These are phyloP conservation scores for Scatophagus argus DNA, from an alignment of 2,113 vertebrate genomes.

Conservation along the genomic window DNA sequence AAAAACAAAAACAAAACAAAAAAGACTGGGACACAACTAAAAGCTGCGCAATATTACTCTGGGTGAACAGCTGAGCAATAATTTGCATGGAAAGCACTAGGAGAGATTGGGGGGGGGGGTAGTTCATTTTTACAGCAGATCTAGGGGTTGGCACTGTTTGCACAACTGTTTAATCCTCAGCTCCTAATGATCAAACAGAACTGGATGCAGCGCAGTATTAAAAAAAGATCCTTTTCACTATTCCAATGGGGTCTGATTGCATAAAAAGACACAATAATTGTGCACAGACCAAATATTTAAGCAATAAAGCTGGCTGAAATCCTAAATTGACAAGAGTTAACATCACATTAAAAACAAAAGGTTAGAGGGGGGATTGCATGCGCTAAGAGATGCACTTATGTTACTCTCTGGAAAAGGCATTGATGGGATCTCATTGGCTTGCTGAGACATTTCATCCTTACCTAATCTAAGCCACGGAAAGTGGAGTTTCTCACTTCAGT, in stretches of 20 bases:
- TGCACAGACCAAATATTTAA: slow-evolving; percentile 22
- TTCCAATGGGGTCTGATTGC: slow-evolving; percentile 16
- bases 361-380: slow-evolving; percentile 55
- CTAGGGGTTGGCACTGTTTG: slow-evolving; percentile 15
- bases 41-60: slow-evolving; percentile 44
- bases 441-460: slow-evolving; percentile 23
- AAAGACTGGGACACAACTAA: slow-evolving; percentile 28
- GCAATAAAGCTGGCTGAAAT: slow-evolving; percentile 34
- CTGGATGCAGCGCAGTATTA: not conserved
- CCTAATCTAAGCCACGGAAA: slow-evolving; percentile 23
- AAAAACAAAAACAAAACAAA: not conserved
- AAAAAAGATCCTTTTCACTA: slow-evolving; percentile 19
- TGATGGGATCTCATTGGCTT: slow-evolving; percentile 65
- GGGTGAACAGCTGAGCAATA: slow-evolving; percentile 23
- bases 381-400: slow-evolving; percentile 47
- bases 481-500: slow-evolving; percentile 2
- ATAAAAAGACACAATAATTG: slow-evolving; percentile 46
- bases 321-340: slow-evolving; percentile 30
- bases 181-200: slow-evolving; percentile 17
- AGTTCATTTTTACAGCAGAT: slow-evolving; percentile 65
- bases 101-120: not conserved
- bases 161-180: slow-evolving; percentile 19
- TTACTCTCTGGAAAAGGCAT: slow-evolving; percentile 64
- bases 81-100: slow-evolving; percentile 27
- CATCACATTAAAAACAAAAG: slow-evolving; percentile 33